These are phyloP conservation scores for Coracias cyanogaster DNA, from an alignment of 2,797 vertebrate species.

Conservation along the genomic window DNA sequence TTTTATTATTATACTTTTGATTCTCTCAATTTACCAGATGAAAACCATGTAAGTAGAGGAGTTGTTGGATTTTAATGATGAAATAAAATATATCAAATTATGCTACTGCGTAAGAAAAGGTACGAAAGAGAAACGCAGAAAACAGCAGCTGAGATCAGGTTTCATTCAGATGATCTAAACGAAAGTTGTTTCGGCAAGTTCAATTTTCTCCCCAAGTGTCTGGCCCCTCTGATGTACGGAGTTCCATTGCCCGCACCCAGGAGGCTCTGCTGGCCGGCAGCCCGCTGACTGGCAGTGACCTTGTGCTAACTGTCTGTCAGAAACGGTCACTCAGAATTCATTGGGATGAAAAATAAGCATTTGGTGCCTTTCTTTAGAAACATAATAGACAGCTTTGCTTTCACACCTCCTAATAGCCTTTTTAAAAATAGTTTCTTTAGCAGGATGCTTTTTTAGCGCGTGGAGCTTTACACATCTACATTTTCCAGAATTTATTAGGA, in stretches of 20 bases:
- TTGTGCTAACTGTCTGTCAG: conserved; percentile 33
- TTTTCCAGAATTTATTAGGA: conserved; percentile 60
- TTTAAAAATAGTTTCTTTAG: conserved; percentile 75
- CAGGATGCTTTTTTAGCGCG: conserved; percentile 41
- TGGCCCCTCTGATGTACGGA: background rate
- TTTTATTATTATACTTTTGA: conserved; percentile 47
- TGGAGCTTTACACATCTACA: conserved; percentile 27
- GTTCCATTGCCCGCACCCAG: background rate
- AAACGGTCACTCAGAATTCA: background rate
- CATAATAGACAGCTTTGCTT: conserved; percentile 68
- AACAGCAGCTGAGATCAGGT: conserved; percentile 12
- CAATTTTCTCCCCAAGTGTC: background rate
- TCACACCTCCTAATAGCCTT: conserved; percentile 77
- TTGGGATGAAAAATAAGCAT: conserved; percentile 41
- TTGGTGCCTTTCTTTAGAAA: conserved; percentile 56
- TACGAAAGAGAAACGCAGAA: background rate
- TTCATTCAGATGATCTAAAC: conserved; percentile 22
- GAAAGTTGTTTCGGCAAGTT: conserved; percentile 10
- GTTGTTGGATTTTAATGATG: conserved; percentile 20
- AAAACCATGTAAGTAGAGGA: background rate
- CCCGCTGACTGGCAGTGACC: conserved; percentile 11
- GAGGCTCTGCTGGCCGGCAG: background rate
- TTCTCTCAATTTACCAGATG: conserved; percentile 25
- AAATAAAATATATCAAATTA: background rate
- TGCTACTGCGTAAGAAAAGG: background rate